Base-by-base conservation (phyloP, 2,797 vertebrate species). In the Sternotherus odoratus region DNA sequence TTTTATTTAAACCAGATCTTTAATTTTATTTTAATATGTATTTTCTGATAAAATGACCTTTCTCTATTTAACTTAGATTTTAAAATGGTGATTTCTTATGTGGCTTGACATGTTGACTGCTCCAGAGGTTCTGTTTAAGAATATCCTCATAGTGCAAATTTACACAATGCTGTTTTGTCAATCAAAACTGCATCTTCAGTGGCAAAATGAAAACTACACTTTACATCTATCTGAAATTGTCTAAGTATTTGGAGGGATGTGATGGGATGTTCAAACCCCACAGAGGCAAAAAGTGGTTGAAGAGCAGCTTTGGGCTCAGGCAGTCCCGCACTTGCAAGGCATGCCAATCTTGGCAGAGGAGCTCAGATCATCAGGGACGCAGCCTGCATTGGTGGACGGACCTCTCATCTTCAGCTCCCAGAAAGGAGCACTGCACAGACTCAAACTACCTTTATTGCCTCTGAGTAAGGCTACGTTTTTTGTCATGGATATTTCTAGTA, bases 1-100 rank as follows among this genome's bases (percentile, higher is more conserved):
- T 95, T 95, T 95, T 81, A 51, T 77, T 72, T 74, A 43, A 28
- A 85, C 60, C 56, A 57, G 56, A 57, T 57, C 56, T 57, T 57
- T 28, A 57, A 57, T 56, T 56, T 56, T 57, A 57, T 57, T 57
- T 57, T 57, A 57, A 30, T 28, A 1, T 77, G 8, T 19, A 17
- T 1, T 15, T 79, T 89, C 1, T 8, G n/a, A 28, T 75, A 50
- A 77, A 86, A 82, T 79, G 33, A 21, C 8, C n/a, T 54, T 72
- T 69, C 87, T 79, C 72, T 81, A 5, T 86, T n/a, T 12, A 79
- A 36, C 21, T 51, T 51, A 46, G 12, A 50, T 79, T 54, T 39
- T 53, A 16, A 53, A 28, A 39, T 39, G 33, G 46, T n/a, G 83
- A 15, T 90, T 50, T 3, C 24, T 90, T 88, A 88, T 56, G 36